Conservation (phyloP, 2,797 vertebrate species). For the Sylvia borin region DNA sequence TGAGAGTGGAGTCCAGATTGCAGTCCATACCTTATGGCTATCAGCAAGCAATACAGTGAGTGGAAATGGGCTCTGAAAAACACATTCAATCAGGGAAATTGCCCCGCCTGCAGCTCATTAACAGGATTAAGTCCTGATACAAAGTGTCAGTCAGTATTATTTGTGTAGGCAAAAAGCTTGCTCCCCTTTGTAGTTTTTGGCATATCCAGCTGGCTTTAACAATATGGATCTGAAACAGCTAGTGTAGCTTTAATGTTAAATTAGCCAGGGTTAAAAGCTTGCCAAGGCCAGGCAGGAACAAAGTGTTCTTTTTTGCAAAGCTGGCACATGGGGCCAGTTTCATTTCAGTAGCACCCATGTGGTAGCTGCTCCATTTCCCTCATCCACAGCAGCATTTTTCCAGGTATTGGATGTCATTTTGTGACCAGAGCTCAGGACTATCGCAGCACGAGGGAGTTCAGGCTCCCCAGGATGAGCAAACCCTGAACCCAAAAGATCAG, state of each 20-base stretch:
- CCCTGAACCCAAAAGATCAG: not conserved
- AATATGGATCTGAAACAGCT: constrained; percentile 65
- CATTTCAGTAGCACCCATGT: constrained; percentile 67
- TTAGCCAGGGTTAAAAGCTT: constrained; percentile 60
- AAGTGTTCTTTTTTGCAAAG: constrained; percentile 57
- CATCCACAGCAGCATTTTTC: not conserved
- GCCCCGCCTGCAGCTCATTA: constrained; percentile 76
- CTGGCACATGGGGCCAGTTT: constrained; percentile 46
- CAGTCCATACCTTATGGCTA: not conserved
- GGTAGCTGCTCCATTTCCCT: constrained; percentile 55
- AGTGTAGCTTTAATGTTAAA: constrained; percentile 73
- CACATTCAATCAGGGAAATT: constrained; percentile 29
- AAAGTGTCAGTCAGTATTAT: constrained; percentile 74
- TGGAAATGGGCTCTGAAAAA: constrained; percentile 64
- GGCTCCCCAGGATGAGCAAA: not conserved
- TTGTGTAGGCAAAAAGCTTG: constrained; percentile 70
- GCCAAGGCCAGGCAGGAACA: constrained; percentile 70
- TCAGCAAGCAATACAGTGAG: not conserved
- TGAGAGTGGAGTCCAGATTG: not conserved
- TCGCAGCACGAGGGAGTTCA: rapidly evolving
- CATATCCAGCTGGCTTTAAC: constrained; percentile 71
- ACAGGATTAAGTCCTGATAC: constrained; percentile 61
- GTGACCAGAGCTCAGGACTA: not conserved
- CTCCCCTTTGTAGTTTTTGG: constrained; percentile 69
- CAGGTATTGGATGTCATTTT: not conserved